Percentiles rank a stretch among this genome's conserved stretches.
Evolutionary conservation across 2,888 invertebrate species (phyloP).

Genomic region (Ophion costatus): DNA sequence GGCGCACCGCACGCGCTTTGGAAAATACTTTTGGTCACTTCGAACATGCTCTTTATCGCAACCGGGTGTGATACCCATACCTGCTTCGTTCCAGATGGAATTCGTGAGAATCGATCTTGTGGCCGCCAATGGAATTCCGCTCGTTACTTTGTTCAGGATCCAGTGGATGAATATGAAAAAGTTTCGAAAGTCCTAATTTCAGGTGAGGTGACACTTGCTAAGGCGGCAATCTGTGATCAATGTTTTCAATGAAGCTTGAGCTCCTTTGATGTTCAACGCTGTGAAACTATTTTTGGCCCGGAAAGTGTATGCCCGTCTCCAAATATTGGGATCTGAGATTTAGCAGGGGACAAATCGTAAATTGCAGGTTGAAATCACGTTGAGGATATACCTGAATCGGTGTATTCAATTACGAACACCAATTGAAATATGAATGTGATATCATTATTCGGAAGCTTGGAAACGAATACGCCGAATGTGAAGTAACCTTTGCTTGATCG

Average conservation of each 20-base stretch:
- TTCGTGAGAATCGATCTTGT: background rate
- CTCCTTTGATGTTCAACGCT: background rate
- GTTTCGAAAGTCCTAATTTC: background rate
- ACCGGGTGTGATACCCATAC: background rate
- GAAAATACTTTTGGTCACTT: constrained; percentile 1
- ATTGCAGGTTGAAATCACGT: too few relatives aligned
- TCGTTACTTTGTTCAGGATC: background rate
- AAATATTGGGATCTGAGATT: too few relatives aligned
- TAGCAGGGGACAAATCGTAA: too few relatives aligned
- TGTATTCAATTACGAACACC: background rate
- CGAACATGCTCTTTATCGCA: constrained; percentile 5
- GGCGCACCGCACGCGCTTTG: background rate
- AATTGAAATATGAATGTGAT: background rate
- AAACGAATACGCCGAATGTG: background rate
- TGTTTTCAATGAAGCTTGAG: background rate
- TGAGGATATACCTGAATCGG: background rate
- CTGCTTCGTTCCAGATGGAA: background rate
- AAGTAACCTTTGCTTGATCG: background rate
- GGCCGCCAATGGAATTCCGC: background rate
- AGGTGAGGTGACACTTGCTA: background rate
- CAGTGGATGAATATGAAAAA: background rate
- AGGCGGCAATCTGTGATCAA: background rate
- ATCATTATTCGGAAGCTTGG: background rate
- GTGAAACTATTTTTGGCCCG: background rate
- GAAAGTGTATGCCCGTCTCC: too few relatives aligned